Evolutionary conservation across 1,140 invertebrate species (phyloP).

Genomic region (Vanessa tameamea): DNA sequence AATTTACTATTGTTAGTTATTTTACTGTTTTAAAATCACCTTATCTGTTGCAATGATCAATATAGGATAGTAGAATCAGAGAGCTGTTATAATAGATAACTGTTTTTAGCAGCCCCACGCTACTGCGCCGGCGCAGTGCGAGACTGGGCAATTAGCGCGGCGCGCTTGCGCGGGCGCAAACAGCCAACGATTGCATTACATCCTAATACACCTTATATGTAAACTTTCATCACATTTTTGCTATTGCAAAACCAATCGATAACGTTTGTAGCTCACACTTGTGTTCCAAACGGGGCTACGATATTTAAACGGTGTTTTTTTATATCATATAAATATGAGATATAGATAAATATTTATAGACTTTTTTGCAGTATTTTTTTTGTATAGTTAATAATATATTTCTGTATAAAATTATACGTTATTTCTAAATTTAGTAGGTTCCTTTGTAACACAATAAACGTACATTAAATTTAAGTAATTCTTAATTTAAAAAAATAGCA

Average conservation of each 20-base stretch:
- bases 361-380: no score
- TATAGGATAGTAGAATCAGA: constrained; percentile 15
- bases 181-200: constrained; percentile 41
- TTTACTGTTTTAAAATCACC: constrained; percentile 26
- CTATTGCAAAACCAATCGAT: constrained; percentile 18
- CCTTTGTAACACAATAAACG: no score
- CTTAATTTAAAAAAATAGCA: no score
- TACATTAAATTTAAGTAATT: no score
- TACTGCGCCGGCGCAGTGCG: constrained; percentile 15
- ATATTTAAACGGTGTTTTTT: no score
- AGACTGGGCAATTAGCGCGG: constrained; percentile 48
- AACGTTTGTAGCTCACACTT: not conserved
- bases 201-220: constrained; percentile 33
- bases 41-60: constrained; percentile 31
- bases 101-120: constrained; percentile 22
- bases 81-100: constrained; percentile 28
- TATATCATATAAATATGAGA: no score
- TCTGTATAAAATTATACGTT: no score
- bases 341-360: no score
- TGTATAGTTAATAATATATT: no score
- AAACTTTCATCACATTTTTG: constrained; percentile 39
- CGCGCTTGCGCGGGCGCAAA: constrained; percentile 18
- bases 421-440: no score
- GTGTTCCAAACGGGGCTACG: no score
- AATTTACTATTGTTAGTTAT: constrained; percentile 9